Evolutionary conservation across 2,113 vertebrate genomes (phyloP).

Genomic region (Cariama cristata): DNA sequence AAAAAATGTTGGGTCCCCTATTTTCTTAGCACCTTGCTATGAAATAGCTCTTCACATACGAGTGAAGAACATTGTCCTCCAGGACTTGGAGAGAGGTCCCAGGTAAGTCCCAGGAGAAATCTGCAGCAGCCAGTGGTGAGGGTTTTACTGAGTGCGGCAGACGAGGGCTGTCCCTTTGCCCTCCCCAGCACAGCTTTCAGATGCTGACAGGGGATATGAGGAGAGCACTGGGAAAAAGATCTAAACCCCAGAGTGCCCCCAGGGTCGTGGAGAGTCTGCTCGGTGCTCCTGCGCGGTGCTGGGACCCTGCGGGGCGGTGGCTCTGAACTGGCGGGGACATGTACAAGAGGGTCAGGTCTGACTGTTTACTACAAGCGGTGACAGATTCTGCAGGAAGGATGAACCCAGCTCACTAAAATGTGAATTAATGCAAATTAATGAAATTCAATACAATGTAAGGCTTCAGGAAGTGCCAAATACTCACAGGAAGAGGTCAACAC

Average conservation of each 20-base stretch:
- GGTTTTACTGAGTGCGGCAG: neutral
- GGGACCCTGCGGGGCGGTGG: neutral
- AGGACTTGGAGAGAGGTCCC: neutral
- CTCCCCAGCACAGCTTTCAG: neutral
- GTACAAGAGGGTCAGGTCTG: neutral
- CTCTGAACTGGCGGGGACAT: neutral
- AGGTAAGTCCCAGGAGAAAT: neutral
- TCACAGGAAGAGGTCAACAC: neutral
- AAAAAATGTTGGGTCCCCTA: neutral
- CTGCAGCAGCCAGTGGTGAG: neutral
- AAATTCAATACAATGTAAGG: neutral
- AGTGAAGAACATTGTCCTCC: neutral
- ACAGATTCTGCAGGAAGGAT: neutral
- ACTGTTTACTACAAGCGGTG: neutral
- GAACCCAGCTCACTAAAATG: neutral
- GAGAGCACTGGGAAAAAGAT: neutral
- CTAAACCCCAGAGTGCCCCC: neutral
- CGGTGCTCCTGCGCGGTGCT: neutral
- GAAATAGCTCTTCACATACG: neutral
- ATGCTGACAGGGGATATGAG: neutral
- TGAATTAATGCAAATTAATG: neutral
- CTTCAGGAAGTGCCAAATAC: neutral
- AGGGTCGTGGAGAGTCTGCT: neutral
- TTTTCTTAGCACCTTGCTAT: neutral
- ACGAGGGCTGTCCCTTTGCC: neutral